These are phyloP conservation scores for Dione juno DNA, from an alignment of 2,888 invertebrate genomes.

Conservation along the genomic window DNA sequence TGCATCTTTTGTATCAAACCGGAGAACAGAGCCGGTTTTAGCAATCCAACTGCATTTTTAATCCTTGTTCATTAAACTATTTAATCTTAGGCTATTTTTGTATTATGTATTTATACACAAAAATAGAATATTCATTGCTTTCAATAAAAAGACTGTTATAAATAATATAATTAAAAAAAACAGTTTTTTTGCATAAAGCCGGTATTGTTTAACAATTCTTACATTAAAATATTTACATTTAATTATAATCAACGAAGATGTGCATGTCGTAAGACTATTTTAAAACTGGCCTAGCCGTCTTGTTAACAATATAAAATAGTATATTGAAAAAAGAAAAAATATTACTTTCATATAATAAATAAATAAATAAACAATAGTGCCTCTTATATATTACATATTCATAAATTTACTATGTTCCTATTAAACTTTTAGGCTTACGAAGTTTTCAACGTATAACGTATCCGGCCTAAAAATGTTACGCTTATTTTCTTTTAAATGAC, in stretches of 20 bases:
- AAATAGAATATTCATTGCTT: not conserved
- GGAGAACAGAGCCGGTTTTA: slow-evolving; percentile 48
- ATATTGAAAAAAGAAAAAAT: not conserved
- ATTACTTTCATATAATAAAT: not conserved
- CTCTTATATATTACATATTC: not conserved
- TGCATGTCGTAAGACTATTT: slow-evolving; percentile 13
- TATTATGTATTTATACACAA: not conserved
- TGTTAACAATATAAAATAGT: not conserved
- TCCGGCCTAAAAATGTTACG: slow-evolving; percentile 17
- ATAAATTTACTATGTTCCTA: slow-evolving; percentile 13
- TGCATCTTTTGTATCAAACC: slow-evolving; percentile 83
- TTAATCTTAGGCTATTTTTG: not conserved
- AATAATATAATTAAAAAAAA: not conserved
- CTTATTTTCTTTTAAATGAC: slow-evolving; percentile 12
- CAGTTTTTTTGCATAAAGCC: not conserved
- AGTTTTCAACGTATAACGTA: slow-evolving; percentile 9
- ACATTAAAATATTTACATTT: not conserved
- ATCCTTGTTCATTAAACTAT: not conserved
- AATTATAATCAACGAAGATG: not conserved
- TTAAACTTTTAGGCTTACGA: not conserved
- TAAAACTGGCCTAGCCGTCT: not conserved
- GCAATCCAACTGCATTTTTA: not conserved
- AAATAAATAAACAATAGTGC: slow-evolving; percentile 9
- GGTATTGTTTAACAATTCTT: not conserved
- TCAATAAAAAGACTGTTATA: not conserved